Conservation (phyloP, 2,797 vertebrate genomes). For the Anas capensis region DNA sequence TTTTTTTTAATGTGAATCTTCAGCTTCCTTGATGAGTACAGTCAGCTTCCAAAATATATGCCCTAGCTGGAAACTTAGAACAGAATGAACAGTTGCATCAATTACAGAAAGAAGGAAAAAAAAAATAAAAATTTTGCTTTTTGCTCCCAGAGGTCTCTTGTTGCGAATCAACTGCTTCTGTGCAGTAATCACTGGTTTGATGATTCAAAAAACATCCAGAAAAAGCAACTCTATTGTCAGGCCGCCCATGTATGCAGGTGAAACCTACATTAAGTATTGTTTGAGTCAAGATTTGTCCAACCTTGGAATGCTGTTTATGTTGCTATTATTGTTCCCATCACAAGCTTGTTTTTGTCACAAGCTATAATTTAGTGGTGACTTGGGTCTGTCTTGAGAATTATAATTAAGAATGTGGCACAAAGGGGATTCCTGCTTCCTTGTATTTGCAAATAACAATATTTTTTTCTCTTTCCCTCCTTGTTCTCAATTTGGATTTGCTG, state of each 20-base stretch:
- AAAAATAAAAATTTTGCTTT: neutral
- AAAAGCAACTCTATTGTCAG: constrained; percentile 13
- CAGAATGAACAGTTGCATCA: neutral
- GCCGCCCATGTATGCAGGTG: neutral
- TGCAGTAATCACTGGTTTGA: constrained; percentile 47
- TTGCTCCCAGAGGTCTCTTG: neutral
- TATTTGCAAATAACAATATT: constrained; percentile 19
- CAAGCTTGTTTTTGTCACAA: neutral
- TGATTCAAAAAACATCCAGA: constrained; percentile 24
- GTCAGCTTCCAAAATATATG: neutral
- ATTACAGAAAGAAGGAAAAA: neutral
- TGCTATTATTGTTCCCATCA: constrained; percentile 15
- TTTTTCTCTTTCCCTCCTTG: constrained; percentile 57
- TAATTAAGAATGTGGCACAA: neutral
- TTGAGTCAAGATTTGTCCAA: neutral
- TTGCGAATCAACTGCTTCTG: constrained; percentile 12
- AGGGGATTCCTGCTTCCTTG: neutral
- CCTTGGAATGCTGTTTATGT: neutral
- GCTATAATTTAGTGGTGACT: constrained; percentile 4
- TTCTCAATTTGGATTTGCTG: constrained; percentile 65
- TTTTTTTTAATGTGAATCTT: neutral
- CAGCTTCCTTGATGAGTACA: neutral
- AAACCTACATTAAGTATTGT: constrained; percentile 27
- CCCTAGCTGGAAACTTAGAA: neutral
- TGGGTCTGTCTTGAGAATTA: neutral